Evolutionary conservation across 2,888 invertebrate species (phyloP).

Genomic region (Allygus modestus): DNA sequence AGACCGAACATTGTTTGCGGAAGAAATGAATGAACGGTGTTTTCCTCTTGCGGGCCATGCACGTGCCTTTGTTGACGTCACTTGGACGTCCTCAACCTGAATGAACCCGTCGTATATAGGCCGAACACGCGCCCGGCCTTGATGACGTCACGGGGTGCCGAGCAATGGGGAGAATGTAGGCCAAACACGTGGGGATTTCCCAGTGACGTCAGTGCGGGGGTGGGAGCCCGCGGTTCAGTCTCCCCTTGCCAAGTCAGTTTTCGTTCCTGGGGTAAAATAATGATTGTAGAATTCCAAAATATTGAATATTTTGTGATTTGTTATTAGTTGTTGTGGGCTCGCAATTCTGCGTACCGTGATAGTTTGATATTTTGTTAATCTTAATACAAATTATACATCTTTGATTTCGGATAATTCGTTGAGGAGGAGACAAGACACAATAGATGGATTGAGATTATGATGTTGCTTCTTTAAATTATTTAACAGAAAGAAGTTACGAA

Average conservation of each 20-base stretch:
- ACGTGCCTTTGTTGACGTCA: constrained; percentile 17
- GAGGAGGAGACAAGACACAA: no score
- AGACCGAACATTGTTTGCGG: neutral
- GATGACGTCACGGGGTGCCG: constrained; percentile 14
- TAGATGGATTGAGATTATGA: no score
- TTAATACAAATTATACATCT: no score
- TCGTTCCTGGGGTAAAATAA: no score
- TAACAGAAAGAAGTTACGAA: no score
- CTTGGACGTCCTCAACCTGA: neutral
- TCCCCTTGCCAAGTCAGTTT: neutral
- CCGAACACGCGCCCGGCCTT: neutral
- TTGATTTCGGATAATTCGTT: no score
- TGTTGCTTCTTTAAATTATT: no score
- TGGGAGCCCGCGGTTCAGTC: neutral
- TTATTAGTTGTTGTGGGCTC: no score
- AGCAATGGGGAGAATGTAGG: constrained; percentile 18
- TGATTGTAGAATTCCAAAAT: no score
- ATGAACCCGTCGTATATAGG: neutral
- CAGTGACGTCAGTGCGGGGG: constrained; percentile 15
- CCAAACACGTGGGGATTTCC: constrained; percentile 7
- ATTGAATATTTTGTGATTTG: no score
- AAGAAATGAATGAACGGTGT: neutral
- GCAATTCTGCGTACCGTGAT: no score
- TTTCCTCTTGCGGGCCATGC: neutral
- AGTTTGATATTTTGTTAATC: no score